A percentile compares a stretch with the other conserved stretches of the same genome.
phyloP scores from a whole-genome alignment of 2,888 invertebrate species.

The Deladenus siricidicola region DNA sequence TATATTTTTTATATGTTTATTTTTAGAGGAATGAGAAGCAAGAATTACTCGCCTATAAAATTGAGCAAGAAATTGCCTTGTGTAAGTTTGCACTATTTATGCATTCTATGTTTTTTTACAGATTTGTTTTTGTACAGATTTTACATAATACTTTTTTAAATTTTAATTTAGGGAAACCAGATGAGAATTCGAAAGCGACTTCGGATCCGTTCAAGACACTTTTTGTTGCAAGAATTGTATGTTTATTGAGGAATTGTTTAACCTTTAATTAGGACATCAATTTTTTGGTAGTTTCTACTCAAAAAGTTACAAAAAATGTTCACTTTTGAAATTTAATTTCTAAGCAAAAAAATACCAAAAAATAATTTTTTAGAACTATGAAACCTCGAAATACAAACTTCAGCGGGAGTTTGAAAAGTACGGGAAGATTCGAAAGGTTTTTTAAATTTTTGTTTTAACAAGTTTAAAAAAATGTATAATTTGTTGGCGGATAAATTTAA shows the following conservation, averaged over 20 bases:
- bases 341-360: too few relatives aligned
- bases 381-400: constrained; percentile 93
- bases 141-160: background rate
- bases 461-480: too few relatives aligned
- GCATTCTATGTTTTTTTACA: background rate
- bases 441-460: constrained; percentile 13
- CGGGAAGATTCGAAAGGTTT: constrained; percentile 89
- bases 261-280: background rate
- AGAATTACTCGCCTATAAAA: constrained; percentile 59
- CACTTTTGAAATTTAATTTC: too few relatives aligned
- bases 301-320: too few relatives aligned
- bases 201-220: constrained; percentile 91
- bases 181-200: constrained; percentile 67
- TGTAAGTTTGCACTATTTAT: constrained; percentile 56
- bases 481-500: too few relatives aligned
- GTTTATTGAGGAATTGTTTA: constrained; percentile 55
- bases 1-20: background rate
- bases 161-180: constrained; percentile 71
- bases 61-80: constrained; percentile 92
- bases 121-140: background rate
- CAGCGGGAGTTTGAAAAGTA: constrained; percentile 95
- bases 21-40: constrained; percentile 32
- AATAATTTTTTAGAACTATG: constrained; percentile 85
- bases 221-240: constrained; percentile 88
- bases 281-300: too few relatives aligned